Conservation (phyloP, 2,797 vertebrate species). For the Anniella stebbinsi region DNA sequence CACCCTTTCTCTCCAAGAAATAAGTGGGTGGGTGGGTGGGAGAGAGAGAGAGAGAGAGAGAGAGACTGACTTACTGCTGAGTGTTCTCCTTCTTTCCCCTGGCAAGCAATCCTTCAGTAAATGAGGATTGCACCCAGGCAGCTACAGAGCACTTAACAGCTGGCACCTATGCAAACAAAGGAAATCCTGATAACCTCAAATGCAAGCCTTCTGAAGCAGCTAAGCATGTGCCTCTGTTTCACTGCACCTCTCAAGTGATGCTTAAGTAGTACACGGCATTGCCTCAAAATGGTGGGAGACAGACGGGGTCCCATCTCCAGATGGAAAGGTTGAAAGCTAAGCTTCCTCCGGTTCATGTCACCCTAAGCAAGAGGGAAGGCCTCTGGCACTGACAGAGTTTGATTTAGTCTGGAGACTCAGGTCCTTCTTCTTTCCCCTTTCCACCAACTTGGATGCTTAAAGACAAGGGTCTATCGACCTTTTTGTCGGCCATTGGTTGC, state of each 20-base stretch:
- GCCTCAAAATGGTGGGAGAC: not conserved
- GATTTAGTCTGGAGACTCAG: not conserved
- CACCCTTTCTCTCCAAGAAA: conserved; percentile 22
- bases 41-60: not conserved
- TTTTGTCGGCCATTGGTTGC: not conserved
- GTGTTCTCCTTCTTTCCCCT: not conserved
- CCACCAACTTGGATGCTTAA: not conserved
- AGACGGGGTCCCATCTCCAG: not conserved
- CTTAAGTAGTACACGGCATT: not conserved
- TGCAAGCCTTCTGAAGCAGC: not conserved
- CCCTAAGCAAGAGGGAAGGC: not conserved
- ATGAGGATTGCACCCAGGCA: conserved; percentile 17
- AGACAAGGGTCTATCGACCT: not conserved
- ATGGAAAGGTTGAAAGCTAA: not conserved
- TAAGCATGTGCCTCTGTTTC: not conserved
- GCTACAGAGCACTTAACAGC: conserved; percentile 28
- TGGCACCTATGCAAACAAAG: not conserved
- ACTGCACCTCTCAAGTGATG: not conserved
- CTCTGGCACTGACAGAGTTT: not conserved
- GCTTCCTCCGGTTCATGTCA: not conserved
- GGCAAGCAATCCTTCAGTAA: not conserved
- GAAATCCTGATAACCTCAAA: conserved; percentile 9
- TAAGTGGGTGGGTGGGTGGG: not conserved
- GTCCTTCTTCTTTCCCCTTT: too few species aligned
- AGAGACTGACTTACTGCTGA: not conserved